These are phyloP conservation scores for Halichoeres trimaculatus DNA, from an alignment of 2,113 vertebrate genomes.

Conservation along the genomic window DNA sequence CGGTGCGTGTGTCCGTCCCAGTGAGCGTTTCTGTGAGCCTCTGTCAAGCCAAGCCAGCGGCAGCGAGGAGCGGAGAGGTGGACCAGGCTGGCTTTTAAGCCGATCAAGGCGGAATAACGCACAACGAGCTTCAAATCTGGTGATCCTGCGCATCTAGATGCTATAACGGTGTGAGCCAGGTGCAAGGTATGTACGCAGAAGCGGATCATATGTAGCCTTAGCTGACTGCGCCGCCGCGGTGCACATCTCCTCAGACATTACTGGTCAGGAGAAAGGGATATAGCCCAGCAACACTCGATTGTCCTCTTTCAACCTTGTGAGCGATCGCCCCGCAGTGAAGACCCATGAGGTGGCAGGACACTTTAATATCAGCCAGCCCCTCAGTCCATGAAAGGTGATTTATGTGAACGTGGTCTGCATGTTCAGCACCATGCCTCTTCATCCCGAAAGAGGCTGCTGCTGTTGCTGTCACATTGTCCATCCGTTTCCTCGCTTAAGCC, in stretches of 20 bases:
- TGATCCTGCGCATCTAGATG: constrained; percentile 59
- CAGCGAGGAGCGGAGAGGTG: constrained; percentile 44
- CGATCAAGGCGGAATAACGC: constrained; percentile 80
- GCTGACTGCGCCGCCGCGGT: constrained; percentile 17
- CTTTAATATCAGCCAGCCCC: not conserved
- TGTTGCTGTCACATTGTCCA: constrained; percentile 8
- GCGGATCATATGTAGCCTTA: not conserved
- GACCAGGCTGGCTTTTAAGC: constrained; percentile 74
- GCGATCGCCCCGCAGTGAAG: not conserved
- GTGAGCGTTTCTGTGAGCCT: constrained; percentile 54
- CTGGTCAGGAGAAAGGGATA: constrained; percentile 1
- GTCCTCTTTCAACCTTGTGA: constrained; percentile 66
- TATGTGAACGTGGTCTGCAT: constrained; percentile 2
- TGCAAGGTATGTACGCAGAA: constrained; percentile 70
- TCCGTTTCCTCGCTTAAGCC: constrained; percentile 42
- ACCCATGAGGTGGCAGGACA: not conserved
- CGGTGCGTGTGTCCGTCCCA: constrained; percentile 55
- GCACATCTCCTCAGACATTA: constrained; percentile 41
- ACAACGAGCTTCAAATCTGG: constrained; percentile 57
- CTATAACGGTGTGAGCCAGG: constrained; percentile 49
- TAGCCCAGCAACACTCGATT: constrained; percentile 28
- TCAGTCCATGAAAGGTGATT: constrained; percentile 19
- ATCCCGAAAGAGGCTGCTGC: constrained; percentile 20
- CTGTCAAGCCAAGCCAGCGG: constrained; percentile 62
- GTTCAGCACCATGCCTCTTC: constrained; percentile 15